Evolutionary conservation across 2,113 vertebrate genomes (phyloP), one percentile per base, ranked within the genome.

Genomic region (Symphodus melops): DNA sequence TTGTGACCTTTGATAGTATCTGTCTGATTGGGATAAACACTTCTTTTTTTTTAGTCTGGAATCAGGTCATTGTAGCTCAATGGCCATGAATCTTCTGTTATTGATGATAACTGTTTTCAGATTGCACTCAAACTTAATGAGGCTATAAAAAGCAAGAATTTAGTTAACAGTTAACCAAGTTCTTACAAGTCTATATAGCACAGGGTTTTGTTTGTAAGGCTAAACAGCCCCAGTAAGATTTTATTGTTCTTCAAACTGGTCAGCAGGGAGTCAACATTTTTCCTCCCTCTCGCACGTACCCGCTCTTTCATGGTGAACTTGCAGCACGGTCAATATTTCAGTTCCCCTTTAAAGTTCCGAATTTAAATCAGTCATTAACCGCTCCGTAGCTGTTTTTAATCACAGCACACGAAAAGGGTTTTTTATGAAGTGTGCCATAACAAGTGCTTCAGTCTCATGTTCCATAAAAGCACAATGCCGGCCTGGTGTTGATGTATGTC

Each of bases 401-500:
- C 59, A 56, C 60, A 51, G 80, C 39, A 1, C 41, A 11, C 0
- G 7, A 21, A 16, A 56, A 56, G 39, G 36, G n/a, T 23, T 59
- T 60, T 39, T 11, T 56, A 72, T n/a, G 63, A 17, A 68, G 13
- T 4, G 37, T 42, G 19, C 58, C 55, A 44, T 65, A 49, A 72
- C 25, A 42, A 3, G 37, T 66, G 49, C 48, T 42, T 21, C 12
- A 1, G 55, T 58, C 5, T n/a, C 12, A 0, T 33, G 23, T 41
- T 76, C 79, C 20, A 71, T 57, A 61, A 48, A 64, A 59, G 78
- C 14, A 28, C 52, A 33, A 25, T 23, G 36, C 55, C 10, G 51
- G n/a, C 19, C 20, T 28, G 19, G 12, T 54, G 41, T 71, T 86
- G 75, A 81, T 69, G 7, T 44, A 74, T 75, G 72, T 64, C 48